A percentile compares a stretch with the other conserved stretches of the same genome.
Conservation (phyloP, 2,797 vertebrate species). For the Salarias fasciatus region DNA sequence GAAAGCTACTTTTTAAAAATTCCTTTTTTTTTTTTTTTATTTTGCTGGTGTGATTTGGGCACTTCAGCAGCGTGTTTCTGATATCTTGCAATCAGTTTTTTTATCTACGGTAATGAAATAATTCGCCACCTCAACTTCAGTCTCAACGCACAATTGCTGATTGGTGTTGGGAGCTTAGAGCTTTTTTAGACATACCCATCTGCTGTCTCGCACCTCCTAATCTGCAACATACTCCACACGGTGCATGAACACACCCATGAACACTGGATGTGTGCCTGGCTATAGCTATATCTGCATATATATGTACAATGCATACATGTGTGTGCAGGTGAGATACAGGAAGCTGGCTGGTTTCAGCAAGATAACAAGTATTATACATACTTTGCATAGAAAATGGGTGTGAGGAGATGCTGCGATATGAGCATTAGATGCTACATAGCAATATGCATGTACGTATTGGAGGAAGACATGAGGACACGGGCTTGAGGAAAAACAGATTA, state of each 20-base stretch:
- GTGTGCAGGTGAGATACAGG: neutral
- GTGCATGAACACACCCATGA: too few species aligned
- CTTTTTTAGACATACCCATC: constrained; percentile 85
- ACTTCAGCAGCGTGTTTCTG: constrained; percentile 23
- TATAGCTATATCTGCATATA: too few species aligned
- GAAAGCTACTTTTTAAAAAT: too few species aligned
- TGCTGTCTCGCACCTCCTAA: constrained; percentile 87
- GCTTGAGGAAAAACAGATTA: constrained; percentile 64
- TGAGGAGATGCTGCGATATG: constrained; percentile 52
- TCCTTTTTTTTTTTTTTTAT: neutral
- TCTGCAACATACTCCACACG: constrained; percentile 55
- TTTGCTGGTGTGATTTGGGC: constrained; percentile 4
- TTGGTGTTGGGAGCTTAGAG: constrained; percentile 73
- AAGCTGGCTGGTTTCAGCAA: constrained; percentile 49
- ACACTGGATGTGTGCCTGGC: neutral
- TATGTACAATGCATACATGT: too few species aligned
- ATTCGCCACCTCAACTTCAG: constrained; percentile 65
- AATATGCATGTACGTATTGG: constrained; percentile 62
- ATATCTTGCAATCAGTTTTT: constrained; percentile 61
- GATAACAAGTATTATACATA: constrained; percentile 54
- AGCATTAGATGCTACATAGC: constrained; percentile 47
- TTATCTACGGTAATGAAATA: constrained; percentile 64
- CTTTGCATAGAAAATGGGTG: constrained; percentile 22
- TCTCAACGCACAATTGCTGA: constrained; percentile 61
- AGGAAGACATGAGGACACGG: constrained; percentile 59